phyloP scores from a whole-genome alignment of 37 sponge, comb jelly and placozoan species.

The Tethya wilhelma region DNA sequence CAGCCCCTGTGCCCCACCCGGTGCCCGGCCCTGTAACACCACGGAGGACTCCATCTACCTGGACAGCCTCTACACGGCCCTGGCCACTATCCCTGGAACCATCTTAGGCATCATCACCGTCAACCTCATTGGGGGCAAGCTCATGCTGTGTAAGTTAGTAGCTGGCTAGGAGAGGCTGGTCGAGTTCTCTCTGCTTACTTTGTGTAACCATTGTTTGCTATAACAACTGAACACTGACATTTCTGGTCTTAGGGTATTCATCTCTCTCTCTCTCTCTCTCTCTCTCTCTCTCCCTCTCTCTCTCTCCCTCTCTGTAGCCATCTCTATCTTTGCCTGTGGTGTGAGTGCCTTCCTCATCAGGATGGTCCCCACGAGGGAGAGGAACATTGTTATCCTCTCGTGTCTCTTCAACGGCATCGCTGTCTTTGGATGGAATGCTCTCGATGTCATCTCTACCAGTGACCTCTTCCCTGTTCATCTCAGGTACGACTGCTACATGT shows the following conservation, averaged over 20 bases:
- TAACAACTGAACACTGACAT: neutral
- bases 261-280: constrained; percentile 4
- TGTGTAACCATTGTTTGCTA: neutral
- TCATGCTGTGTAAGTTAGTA: constrained; percentile 38
- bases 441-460: constrained; percentile 68
- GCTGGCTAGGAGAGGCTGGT: neutral
- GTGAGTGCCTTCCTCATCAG: constrained; percentile 78
- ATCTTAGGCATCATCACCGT: constrained; percentile 56
- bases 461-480: constrained; percentile 51
- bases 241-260: no score
- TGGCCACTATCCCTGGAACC: constrained; percentile 62
- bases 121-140: constrained; percentile 62
- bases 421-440: constrained; percentile 82
- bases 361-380: constrained; percentile 56
- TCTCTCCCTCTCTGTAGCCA: constrained; percentile 16
- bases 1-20: neutral
- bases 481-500: constrained; percentile 5
- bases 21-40: neutral
- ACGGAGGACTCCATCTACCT: constrained; percentile 27
- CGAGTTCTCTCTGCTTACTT: neutral
- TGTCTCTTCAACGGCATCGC: constrained; percentile 79
- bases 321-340: constrained; percentile 60
- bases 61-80: constrained; percentile 62
- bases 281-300: neutral
- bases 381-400: constrained; percentile 62